Evolutionary conservation across 2,797 vertebrate genomes (phyloP).

Genomic region (Oreortyx pictus): DNA sequence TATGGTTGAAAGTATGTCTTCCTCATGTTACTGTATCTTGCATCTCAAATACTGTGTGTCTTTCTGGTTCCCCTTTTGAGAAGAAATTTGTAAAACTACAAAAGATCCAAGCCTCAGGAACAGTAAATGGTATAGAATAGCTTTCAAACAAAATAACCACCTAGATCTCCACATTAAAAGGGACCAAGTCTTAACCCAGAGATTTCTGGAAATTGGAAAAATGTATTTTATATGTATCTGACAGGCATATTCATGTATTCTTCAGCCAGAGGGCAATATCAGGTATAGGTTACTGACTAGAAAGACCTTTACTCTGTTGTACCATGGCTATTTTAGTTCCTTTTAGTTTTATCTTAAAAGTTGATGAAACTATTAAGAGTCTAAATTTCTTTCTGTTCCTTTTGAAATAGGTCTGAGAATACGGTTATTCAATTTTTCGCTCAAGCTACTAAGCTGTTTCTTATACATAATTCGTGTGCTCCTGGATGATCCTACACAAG

Average conservation of each 20-base stretch:
- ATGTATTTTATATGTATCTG: background rate
- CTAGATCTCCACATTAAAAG: background rate
- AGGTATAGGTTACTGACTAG: background rate
- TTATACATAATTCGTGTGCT: conserved; percentile 86
- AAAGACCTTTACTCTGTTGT: background rate
- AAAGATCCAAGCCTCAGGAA: background rate
- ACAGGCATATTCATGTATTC: background rate
- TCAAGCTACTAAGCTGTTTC: conserved; percentile 87
- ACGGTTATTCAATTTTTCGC: conserved; percentile 87
- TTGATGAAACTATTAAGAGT: background rate
- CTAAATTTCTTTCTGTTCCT: conserved; percentile 1
- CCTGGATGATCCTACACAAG: conserved; percentile 79
- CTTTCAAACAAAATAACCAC: background rate
- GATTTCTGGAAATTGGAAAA: background rate
- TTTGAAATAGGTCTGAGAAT: conserved; percentile 84
- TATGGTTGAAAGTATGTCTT: background rate
- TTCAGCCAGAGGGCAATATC: background rate
- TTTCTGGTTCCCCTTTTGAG: background rate
- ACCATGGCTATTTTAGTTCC: background rate
- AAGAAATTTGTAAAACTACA: background rate
- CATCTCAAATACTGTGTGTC: background rate
- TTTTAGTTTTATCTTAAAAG: background rate
- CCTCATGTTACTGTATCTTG: background rate
- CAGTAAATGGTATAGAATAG: background rate
- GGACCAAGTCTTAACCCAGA: background rate